Evolutionary conservation across 2,113 vertebrate genomes (phyloP).

Genomic region (Meriones unguiculatus): DNA sequence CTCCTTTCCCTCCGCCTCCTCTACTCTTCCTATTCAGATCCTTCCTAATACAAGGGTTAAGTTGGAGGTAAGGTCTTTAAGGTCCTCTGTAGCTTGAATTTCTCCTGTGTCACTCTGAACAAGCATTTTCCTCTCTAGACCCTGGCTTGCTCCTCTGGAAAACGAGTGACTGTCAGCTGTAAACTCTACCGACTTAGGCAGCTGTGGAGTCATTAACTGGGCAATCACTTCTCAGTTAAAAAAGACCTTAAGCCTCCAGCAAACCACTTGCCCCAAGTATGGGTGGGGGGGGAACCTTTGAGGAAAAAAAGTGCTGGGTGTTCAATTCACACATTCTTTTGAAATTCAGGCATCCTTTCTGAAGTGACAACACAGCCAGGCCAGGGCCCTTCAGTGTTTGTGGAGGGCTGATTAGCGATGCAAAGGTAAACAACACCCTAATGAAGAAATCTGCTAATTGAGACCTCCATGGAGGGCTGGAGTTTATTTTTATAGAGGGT

Average conservation of each 20-base stretch:
- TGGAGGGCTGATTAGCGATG: background rate
- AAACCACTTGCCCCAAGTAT: background rate
- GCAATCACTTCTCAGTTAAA: background rate
- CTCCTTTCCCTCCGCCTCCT: background rate
- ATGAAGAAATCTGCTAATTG: conserved; percentile 61
- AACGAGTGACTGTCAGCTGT: background rate
- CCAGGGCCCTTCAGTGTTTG: background rate
- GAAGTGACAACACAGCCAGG: background rate
- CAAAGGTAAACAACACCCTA: background rate
- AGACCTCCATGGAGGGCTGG: background rate
- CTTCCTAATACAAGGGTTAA: background rate
- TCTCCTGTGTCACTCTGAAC: background rate
- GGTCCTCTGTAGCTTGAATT: background rate
- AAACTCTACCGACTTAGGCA: background rate
- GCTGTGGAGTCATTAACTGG: background rate
- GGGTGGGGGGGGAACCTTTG: background rate
- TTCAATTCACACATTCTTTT: conserved; percentile 33
- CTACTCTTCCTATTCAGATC: background rate
- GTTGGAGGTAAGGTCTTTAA: background rate
- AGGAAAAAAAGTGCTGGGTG: background rate
- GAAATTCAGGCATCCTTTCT: background rate
- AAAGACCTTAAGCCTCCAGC: background rate
- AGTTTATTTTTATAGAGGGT: conserved; percentile 63
- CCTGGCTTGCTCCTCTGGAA: background rate
- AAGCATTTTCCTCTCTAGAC: background rate